These are phyloP conservation scores for Plectrocnemia conspersa DNA, from an alignment of 1,140 invertebrate species.

Conservation along the genomic window DNA sequence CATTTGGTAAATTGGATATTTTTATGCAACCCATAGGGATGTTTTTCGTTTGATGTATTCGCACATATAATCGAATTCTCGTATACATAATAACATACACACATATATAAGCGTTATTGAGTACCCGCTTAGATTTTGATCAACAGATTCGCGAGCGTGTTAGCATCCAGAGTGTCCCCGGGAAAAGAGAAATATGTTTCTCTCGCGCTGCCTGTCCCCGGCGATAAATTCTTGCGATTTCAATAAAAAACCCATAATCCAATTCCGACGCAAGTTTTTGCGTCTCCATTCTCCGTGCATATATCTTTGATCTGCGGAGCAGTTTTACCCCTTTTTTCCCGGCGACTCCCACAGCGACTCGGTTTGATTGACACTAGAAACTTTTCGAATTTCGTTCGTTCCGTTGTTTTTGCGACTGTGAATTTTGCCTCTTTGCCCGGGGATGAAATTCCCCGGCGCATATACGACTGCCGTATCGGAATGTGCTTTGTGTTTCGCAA, in stretches of 20 bases:
- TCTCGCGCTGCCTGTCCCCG: neutral
- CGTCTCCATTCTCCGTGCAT: conserved; percentile 23
- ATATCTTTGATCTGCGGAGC: conserved; percentile 21
- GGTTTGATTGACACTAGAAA: conserved; percentile 29
- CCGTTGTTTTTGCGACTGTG: conserved; percentile 23
- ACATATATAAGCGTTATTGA: too few species aligned
- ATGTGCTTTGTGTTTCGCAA: too few species aligned
- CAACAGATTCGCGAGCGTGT: too few species aligned
- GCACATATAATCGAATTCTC: too few species aligned
- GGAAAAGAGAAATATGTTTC: too few species aligned
- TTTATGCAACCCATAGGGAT: too few species aligned
- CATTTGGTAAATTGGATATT: too few species aligned
- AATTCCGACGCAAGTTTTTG: conserved; percentile 21
- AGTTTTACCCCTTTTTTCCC: conserved; percentile 27
- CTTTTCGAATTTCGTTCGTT: conserved; percentile 25
- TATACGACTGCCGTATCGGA: too few species aligned
- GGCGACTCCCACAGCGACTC: conserved; percentile 20
- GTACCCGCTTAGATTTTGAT: too few species aligned
- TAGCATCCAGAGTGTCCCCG: too few species aligned
- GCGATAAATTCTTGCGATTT: conserved; percentile 22
- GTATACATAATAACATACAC: too few species aligned
- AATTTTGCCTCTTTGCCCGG: conserved; percentile 7
- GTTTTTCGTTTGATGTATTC: too few species aligned
- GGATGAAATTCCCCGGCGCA: neutral
- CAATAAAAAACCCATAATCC: conserved; percentile 25